Evolutionary conservation across 2,888 invertebrate genomes (phyloP).

Genomic region (Cantharis rufa): DNA sequence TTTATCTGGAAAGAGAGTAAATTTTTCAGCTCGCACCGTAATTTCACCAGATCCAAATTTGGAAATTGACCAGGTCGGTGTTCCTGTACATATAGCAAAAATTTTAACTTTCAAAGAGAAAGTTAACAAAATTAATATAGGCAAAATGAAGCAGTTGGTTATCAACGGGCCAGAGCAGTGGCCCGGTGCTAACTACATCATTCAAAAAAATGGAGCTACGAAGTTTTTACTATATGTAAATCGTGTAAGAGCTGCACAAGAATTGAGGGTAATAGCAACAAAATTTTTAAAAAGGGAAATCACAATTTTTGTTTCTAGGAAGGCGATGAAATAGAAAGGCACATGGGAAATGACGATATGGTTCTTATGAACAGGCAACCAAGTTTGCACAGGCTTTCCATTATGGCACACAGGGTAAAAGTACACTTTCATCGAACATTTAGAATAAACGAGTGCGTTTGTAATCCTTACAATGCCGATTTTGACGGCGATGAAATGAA

Average conservation of each 20-base stretch:
- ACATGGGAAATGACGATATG: conserved; percentile 91
- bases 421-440: conserved; percentile 85
- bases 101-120: conserved; percentile 94
- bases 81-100: conserved; percentile 94
- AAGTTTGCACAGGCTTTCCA: conserved; percentile 96
- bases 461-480: conserved; percentile 99
- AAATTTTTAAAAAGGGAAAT: not conserved
- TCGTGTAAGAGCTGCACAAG: conserved; percentile 85
- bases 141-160: conserved; percentile 79
- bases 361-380: conserved; percentile 99
- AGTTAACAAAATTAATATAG: conserved; percentile 85
- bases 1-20: conserved; percentile 96
- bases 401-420: conserved; percentile 93
- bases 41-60: conserved; percentile 99
- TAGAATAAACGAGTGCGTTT: conserved; percentile 97
- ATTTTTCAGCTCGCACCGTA: conserved; percentile 96
- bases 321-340: conserved; percentile 94
- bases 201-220: conserved; percentile 48
- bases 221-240: conserved; percentile 87
- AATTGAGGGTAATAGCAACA: conserved; percentile 59
- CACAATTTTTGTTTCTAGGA: conserved; percentile 50
- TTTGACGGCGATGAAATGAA: conserved; percentile 99
- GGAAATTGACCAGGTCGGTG: conserved; percentile 96
- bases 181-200: conserved; percentile 97
- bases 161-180: conserved; percentile 89